Evolutionary conservation across 2,113 vertebrate species (phyloP).

Genomic region (Galemys pyrenaicus): DNA sequence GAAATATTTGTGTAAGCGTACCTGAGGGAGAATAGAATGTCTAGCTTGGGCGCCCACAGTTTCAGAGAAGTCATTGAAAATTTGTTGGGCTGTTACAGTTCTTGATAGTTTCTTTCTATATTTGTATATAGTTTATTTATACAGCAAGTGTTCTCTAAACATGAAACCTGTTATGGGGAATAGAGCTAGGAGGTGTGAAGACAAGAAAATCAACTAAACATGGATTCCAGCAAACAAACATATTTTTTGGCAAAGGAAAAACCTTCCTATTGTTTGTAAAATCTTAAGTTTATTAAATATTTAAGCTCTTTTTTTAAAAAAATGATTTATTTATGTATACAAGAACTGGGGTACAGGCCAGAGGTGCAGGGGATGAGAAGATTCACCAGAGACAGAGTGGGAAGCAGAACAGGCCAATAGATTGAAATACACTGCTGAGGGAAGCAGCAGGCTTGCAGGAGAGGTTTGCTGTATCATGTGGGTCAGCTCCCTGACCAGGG

Average conservation of each 20-base stretch:
- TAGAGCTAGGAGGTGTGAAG: neutral
- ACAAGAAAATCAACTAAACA: neutral
- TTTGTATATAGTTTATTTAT: neutral
- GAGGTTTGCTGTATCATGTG: too few species aligned
- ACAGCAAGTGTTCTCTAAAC: neutral
- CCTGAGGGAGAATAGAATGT: neutral
- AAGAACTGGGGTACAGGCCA: too few species aligned
- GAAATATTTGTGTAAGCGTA: neutral
- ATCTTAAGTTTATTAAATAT: conserved; percentile 37
- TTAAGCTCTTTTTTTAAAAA: neutral
- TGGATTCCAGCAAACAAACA: neutral
- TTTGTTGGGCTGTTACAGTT: neutral
- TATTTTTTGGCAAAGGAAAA: neutral
- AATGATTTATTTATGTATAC: too few species aligned
- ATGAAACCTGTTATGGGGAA: neutral
- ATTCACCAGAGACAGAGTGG: too few species aligned
- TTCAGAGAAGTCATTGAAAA: conserved; percentile 34
- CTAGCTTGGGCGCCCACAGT: neutral
- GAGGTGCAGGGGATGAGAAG: too few species aligned
- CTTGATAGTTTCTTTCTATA: neutral
- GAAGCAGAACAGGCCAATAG: too few species aligned
- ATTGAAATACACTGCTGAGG: too few species aligned
- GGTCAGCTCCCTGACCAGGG: too few species aligned
- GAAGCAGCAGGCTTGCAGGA: too few species aligned
- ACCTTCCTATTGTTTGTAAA: neutral